Base-by-base conservation (phyloP, 2,113 vertebrate genomes). In the Oreocharis arfaki region DNA sequence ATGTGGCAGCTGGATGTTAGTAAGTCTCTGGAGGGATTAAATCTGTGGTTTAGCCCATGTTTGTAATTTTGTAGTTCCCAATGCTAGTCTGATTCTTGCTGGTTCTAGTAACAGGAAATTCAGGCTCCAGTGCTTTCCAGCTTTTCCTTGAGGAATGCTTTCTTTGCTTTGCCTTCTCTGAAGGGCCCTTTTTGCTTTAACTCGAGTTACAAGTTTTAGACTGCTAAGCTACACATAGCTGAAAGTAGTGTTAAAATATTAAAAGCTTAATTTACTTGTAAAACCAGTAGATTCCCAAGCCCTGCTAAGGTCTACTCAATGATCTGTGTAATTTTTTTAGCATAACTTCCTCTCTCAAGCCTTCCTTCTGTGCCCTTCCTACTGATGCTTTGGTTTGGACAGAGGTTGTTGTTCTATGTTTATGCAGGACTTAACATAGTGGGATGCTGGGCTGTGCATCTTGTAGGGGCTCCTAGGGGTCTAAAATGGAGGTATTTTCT, bases 201-300 rank as follows among this genome's bases (percentile, higher is more conserved):
- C 41, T 68, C 0, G 0, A 84, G 16, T 86, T 63, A 59, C 11
- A 79, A 1, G 3, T 50, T 89, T 93, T 42, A 56, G 33, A 30
- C 16, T 46, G 5, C 2, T 0, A 64, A 52, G 49, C 16, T 85
- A 63, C 61, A 86, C 55, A 79, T 50, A 83, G 30, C 49, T 64
- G 27, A 39, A 91, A 87, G 44, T 47, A 47, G 9, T n/a, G 24
- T 64, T 86, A 39, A 95, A 86, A 69, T 91, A 84, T 80, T 91
- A 80, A 86, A 79, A 89, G 39, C 17, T 64, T 60, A 35, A 68
- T 80, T 93, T 93, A 18, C 33, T 68, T 76, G 17, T 44, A 60
- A 86, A 91, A 30, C 27, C 23, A 35, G 35, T 55, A 67, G 71
- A 64, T 68, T 73, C 63, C 21, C 63, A 55, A 73, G 39, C 24